Conservation (phyloP, 2,888 invertebrate species). For the Bursaphelenchus okinawaensis region DNA sequence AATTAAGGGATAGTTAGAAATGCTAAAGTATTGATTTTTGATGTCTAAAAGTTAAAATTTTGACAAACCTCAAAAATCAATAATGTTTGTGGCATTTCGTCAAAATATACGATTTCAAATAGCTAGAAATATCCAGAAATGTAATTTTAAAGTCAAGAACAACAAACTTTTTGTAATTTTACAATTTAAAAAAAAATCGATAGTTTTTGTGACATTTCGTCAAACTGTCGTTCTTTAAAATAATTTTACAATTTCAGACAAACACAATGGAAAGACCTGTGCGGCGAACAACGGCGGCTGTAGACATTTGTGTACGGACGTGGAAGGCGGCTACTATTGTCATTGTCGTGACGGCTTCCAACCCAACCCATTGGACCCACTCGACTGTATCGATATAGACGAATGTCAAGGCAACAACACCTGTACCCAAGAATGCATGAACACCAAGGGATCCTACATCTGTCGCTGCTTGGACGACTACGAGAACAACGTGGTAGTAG, state of each 20-base stretch:
- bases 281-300: conserved; percentile 72
- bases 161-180: neutral
- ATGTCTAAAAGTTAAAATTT: too few species aligned
- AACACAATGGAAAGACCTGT: conserved; percentile 46
- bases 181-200: neutral
- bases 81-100: too few species aligned
- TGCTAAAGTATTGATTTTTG: too few species aligned
- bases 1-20: too few species aligned
- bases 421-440: conserved; percentile 87
- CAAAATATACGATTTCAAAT: too few species aligned
- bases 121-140: too few species aligned
- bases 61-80: too few species aligned
- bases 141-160: too few species aligned
- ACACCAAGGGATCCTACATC: conserved; percentile 80
- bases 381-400: conserved; percentile 59
- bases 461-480: conserved; percentile 71
- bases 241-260: too few species aligned
- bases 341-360: conserved; percentile 89
- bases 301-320: conserved; percentile 78
- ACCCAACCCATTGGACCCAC: conserved; percentile 53
- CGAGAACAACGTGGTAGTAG: conserved; percentile 56
- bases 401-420: conserved; percentile 67
- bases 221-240: conserved; percentile 8
- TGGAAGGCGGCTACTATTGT: conserved; percentile 74
- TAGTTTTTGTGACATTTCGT: neutral